Base-by-base conservation (phyloP, 35 echinoderm and acorn worm genomes). In the Lytechinus variegatus region DNA sequence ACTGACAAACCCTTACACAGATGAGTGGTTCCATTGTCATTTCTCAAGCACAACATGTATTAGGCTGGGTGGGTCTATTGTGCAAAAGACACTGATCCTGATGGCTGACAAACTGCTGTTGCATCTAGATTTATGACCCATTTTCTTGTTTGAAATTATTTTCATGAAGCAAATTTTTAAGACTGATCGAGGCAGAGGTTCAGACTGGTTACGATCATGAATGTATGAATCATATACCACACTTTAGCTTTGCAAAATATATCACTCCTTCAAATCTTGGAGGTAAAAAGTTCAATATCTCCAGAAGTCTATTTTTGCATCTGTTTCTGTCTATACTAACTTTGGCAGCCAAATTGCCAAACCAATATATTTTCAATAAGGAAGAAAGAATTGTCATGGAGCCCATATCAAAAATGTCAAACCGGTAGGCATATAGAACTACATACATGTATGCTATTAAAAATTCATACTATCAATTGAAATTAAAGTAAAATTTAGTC, bases 11-110 rank as follows among this genome's bases (percentile, higher is more conserved):
- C 66, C 66, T 79, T 3, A 79, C n/a, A 7, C 14, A n/a, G 21
- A 79, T 79, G 66, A 79, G 12, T 79, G 66, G 66, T 19, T 79
- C 66, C 24, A 79, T 79, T 79, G 66, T 79, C 19, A 16, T 19
- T 19, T 79, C 16, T 79, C 19, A 79, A 7, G 66, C 66, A 16
- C 66, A 24, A 79, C 66, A 79, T 79, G 66, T 79, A 79, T 79
- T n/a, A 79, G 66, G 66, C 66, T 79, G 66, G 66, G 66, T n/a
- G 66, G 66, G 66, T 79, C 66, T 79, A 79, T 79, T 79, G 14
- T 79, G 19, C n/a, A 24, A 24, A 19, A 27, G 66, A 79, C 19
- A 79, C 66, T 79, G 66, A 19, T 79, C 16, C 66, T 79, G 66
- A 19, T 79, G 6, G 3, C n/a, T 79, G 66, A 79, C 66, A 79